These are phyloP conservation scores for Corynorhinus townsendii DNA, from an alignment of 2,113 vertebrate genomes.

Conservation along the genomic window DNA sequence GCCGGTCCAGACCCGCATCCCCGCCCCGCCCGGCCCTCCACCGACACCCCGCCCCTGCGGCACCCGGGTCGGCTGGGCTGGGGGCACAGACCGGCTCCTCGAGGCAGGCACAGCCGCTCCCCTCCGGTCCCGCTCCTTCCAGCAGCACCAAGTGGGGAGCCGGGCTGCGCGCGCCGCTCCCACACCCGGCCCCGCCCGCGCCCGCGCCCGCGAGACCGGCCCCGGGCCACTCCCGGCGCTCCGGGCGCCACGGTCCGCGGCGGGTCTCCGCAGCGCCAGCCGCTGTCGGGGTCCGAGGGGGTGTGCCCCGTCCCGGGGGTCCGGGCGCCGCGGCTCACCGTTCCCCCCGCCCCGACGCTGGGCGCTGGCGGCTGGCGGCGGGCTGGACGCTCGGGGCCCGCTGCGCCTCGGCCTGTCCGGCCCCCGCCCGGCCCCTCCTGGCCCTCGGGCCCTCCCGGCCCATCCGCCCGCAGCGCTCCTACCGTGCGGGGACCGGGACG, in stretches of 20 bases:
- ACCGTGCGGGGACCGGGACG: not conserved
- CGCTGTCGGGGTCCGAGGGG: not conserved
- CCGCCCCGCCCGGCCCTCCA: not conserved
- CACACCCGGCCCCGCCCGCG: not conserved
- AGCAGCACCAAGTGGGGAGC: not conserved
- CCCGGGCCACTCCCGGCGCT: not conserved
- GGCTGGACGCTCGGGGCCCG: not conserved
- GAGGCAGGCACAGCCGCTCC: not conserved
- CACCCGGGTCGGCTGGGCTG: not conserved
- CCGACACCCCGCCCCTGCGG: not conserved
- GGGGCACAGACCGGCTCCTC: too few relatives aligned
- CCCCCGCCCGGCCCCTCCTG: not conserved
- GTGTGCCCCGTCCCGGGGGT: not conserved
- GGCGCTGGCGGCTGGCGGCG: not conserved
- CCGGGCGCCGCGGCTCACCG: not conserved
- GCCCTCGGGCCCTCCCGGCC: not conserved
- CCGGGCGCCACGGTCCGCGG: not conserved
- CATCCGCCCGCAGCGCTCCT: not conserved
- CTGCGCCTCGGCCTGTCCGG: too few relatives aligned
- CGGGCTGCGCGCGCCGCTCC: not conserved
- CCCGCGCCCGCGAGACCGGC: not conserved
- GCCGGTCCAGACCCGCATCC: too few relatives aligned
- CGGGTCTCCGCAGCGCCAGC: not conserved
- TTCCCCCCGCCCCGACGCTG: not conserved
- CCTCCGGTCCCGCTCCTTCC: not conserved